phyloP scores from a whole-genome alignment of 2,888 invertebrate genomes.

The Hypolimnas misippus region DNA sequence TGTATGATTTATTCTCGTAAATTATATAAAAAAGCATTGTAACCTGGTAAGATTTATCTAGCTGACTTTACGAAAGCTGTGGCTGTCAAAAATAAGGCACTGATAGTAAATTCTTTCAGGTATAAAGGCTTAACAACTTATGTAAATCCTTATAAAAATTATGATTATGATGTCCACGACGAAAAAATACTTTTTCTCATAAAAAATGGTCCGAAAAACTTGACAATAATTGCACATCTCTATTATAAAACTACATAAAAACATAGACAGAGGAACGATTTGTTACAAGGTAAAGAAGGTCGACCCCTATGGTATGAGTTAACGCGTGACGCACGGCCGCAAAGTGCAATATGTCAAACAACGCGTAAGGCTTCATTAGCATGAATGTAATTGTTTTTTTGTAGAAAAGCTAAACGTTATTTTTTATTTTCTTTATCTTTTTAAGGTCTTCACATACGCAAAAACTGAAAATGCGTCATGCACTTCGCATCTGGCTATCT shows the following conservation, averaged over 20 bases:
- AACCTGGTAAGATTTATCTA: no score
- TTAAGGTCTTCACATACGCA: not conserved
- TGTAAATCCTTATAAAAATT: no score
- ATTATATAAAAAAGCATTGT: no score
- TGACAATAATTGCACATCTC: not conserved
- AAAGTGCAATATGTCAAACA: constrained; percentile 10
- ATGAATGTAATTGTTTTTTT: not conserved
- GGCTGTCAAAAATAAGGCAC: no score
- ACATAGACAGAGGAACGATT: not conserved
- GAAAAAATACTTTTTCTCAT: not conserved
- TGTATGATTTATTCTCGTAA: no score
- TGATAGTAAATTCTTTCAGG: no score
- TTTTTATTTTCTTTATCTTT: not conserved
- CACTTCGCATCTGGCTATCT: not conserved
- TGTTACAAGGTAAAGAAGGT: constrained; percentile 18
- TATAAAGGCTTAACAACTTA: no score
- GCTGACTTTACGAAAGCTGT: no score
- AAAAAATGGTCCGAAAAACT: not conserved
- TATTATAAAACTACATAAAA: not conserved
- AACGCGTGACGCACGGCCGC: constrained; percentile 18
- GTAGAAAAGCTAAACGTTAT: not conserved
- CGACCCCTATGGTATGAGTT: constrained; percentile 22
- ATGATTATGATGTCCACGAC: no score
- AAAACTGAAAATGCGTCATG: not conserved
- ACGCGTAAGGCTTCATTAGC: constrained; percentile 16